Percentiles rank a stretch among this genome's conserved stretches.
Evolutionary conservation across 2,113 vertebrate genomes (phyloP).

Genomic region (Balaeniceps rex): DNA sequence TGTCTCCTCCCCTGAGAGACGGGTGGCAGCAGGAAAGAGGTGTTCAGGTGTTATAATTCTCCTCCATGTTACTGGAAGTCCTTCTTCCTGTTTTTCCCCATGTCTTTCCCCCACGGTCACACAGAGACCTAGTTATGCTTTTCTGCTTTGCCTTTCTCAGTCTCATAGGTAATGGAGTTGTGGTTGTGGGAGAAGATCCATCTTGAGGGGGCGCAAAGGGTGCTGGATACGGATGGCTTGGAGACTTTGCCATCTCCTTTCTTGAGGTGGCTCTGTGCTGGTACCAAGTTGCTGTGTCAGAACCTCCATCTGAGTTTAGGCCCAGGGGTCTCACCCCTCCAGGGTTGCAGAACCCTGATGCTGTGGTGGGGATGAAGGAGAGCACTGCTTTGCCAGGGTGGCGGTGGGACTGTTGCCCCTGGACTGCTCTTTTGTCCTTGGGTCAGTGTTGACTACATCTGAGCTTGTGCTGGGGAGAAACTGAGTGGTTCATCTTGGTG

Average conservation of each 20-base stretch:
- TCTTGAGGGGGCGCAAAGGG: background rate
- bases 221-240: background rate
- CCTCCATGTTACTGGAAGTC: background rate
- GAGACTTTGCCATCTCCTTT: background rate
- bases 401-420: background rate
- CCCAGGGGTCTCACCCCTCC: background rate
- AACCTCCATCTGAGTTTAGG: background rate
- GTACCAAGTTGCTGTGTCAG: background rate
- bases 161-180: background rate
- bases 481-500: background rate
- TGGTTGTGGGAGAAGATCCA: background rate
- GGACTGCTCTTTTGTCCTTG: background rate
- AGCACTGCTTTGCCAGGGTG: background rate
- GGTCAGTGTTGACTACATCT: background rate
- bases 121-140: background rate
- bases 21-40: background rate
- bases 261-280: background rate
- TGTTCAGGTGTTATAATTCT: background rate
- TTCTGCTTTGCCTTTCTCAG: background rate
- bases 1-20: background rate
- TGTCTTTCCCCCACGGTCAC: background rate
- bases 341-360: background rate
- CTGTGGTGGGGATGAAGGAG: background rate
- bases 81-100: background rate
- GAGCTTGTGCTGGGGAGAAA: background rate